These are phyloP conservation scores for Planococcus citri DNA, from an alignment of 1,140 invertebrate genomes.

Conservation along the genomic window DNA sequence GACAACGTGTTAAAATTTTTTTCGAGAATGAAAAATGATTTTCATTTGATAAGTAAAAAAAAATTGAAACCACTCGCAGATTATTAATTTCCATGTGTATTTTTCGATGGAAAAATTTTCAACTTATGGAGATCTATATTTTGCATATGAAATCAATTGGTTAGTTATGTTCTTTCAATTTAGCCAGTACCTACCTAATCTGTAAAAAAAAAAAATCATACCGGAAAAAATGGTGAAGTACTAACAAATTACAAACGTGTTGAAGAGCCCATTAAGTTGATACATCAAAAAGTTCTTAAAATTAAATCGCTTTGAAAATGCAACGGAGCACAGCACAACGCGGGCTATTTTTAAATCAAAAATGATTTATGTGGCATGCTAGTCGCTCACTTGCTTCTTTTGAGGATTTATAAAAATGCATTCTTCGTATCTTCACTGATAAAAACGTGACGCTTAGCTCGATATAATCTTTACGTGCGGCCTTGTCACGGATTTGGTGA, in stretches of 20 bases:
- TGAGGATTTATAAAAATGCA: neutral
- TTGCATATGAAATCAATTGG: no score
- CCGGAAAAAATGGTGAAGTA: no score
- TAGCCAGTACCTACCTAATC: no score
- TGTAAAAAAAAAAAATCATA: no score
- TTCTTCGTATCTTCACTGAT: neutral
- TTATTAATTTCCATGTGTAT: no score
- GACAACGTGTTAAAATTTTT: no score
- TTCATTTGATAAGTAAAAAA: no score
- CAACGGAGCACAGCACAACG: neutral
- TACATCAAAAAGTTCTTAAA: constrained; percentile 3
- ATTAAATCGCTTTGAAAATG: constrained; percentile 2
- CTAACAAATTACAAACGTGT: neutral
- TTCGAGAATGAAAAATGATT: no score
- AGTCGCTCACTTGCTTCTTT: neutral
- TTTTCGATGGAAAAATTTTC: no score
- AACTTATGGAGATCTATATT: no score
- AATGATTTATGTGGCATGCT: neutral
- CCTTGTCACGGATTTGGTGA: neutral
- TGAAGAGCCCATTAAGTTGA: constrained; percentile 6
- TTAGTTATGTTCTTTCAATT: no score
- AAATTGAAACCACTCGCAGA: no score
- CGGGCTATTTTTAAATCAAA: constrained; percentile 3
- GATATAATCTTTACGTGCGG: neutral
- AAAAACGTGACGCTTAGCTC: neutral